phyloP scores from a whole-genome alignment of 2,888 invertebrate genomes.

The Lycophotia porphyrea region DNA sequence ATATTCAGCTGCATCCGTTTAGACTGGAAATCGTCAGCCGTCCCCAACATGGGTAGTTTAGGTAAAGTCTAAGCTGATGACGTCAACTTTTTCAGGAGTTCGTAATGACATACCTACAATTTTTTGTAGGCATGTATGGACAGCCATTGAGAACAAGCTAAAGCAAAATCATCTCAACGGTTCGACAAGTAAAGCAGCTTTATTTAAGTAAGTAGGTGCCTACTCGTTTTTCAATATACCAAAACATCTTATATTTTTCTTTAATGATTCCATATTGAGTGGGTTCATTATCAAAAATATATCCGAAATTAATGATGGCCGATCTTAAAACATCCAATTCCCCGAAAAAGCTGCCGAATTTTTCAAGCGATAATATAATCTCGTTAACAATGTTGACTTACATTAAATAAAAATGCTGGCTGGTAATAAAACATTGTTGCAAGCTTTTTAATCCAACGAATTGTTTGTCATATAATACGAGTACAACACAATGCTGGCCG shows the following conservation, averaged over 20 bases:
- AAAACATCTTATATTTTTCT: not conserved
- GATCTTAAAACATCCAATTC: not conserved
- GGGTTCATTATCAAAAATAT: not conserved
- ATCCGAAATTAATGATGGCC: not conserved
- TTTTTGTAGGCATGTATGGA: too few relatives aligned
- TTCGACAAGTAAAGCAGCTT: not conserved
- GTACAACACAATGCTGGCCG: not conserved
- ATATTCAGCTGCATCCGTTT: too few relatives aligned
- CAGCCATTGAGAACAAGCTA: not conserved
- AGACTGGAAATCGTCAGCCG: too few relatives aligned
- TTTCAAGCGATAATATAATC: not conserved
- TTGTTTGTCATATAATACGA: constrained; percentile 18
- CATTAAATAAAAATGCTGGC: not conserved
- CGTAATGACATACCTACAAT: too few relatives aligned
- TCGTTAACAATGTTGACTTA: constrained; percentile 24
- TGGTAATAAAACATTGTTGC: constrained; percentile 3
- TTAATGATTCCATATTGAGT: not conserved
- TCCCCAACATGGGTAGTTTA: too few relatives aligned
- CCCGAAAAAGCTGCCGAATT: constrained; percentile 1
- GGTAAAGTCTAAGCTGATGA: too few relatives aligned
- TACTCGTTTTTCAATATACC: not conserved
- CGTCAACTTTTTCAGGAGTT: too few relatives aligned
- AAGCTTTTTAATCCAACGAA: constrained; percentile 14
- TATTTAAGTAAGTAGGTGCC: not conserved
- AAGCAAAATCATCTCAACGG: not conserved